phyloP scores from a whole-genome alignment of 2,888 invertebrate species.

The Auanema sp. region DNA sequence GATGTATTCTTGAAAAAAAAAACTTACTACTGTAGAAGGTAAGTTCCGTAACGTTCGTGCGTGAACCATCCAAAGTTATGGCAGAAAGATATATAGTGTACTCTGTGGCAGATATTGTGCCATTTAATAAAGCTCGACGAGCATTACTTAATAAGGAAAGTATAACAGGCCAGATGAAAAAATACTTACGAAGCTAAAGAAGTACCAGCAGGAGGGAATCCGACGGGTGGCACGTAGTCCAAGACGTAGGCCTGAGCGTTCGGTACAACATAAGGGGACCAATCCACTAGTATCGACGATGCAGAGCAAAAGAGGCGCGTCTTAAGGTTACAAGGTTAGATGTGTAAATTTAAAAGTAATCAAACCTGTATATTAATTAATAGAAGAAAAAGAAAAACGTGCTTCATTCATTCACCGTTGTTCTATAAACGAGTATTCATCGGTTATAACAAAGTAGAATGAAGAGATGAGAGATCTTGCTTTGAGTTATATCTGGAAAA shows the following conservation, averaged over 20 bases:
- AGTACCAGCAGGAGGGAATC: constrained; percentile 40
- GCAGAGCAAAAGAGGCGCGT: constrained; percentile 6
- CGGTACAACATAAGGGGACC: constrained; percentile 36
- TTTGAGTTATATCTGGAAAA: too few relatives aligned
- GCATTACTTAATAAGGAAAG: constrained; percentile 29
- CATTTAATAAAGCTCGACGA: constrained; percentile 42
- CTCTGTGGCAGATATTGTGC: constrained; percentile 56
- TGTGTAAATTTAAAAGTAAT: constrained; percentile 4
- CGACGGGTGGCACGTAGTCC: constrained; percentile 55
- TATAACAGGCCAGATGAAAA: background rate
- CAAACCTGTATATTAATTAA: too few relatives aligned
- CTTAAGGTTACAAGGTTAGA: background rate
- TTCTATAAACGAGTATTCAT: too few relatives aligned
- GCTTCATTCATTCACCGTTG: too few relatives aligned
- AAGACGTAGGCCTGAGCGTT: constrained; percentile 41
- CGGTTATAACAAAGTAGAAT: too few relatives aligned
- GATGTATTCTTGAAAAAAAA: background rate
- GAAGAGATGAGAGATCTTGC: too few relatives aligned
- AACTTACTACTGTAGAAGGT: constrained; percentile 48
- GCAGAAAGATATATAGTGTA: constrained; percentile 52
- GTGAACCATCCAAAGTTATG: constrained; percentile 42
- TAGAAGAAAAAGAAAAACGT: too few relatives aligned
- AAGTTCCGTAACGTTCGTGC: constrained; percentile 43
- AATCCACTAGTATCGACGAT: constrained; percentile 53
- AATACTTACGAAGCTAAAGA: constrained; percentile 27